Evolutionary conservation across 1,140 invertebrate species (phyloP).

Genomic region (Drosophila chauvacae): DNA sequence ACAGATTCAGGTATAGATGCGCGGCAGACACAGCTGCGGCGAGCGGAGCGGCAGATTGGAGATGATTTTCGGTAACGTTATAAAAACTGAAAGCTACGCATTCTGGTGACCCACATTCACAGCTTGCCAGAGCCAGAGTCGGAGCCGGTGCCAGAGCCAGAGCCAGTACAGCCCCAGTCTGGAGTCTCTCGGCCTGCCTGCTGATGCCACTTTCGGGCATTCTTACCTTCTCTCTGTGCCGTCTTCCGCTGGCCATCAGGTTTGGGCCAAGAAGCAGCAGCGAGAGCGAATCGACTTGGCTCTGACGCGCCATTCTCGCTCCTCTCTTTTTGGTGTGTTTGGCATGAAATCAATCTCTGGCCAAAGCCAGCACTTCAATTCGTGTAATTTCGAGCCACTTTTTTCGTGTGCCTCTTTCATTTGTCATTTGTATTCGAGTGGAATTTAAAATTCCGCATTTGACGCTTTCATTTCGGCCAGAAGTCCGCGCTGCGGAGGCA

Average conservation of each 20-base stretch:
- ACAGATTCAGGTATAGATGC: slow-evolving; percentile 3
- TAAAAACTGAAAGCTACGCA: slow-evolving; percentile 80
- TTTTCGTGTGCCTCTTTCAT: slow-evolving; percentile 19
- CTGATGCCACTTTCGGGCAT: slow-evolving; percentile 28
- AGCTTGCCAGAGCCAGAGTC: slow-evolving; percentile 20
- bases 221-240: slow-evolving; percentile 22
- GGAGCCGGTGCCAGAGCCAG: neutral
- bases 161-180: slow-evolving; percentile 11
- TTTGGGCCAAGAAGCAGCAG: slow-evolving; percentile 24
- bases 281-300: slow-evolving; percentile 16
- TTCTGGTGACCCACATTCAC: slow-evolving; percentile 76
- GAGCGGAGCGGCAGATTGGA: slow-evolving; percentile 17
- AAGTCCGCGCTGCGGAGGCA: slow-evolving; percentile 38
- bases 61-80: slow-evolving; percentile 67
- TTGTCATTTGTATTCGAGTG: slow-evolving; percentile 27
- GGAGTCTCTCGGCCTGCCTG: slow-evolving; percentile 43
- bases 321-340: slow-evolving; percentile 19
- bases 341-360: slow-evolving; percentile 71
- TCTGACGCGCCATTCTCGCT: slow-evolving; percentile 15
- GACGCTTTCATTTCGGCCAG: slow-evolving; percentile 69
- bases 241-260: neutral
- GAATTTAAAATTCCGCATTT: slow-evolving; percentile 76
- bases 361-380: slow-evolving; percentile 45
- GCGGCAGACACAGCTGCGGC: neutral
- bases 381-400: slow-evolving; percentile 24